A percentile compares a stretch with the other conserved stretches of the same genome.
Evolutionary conservation across 64 coral and sea anemone species (phyloP).

Genomic region (Anthopleura sola): DNA sequence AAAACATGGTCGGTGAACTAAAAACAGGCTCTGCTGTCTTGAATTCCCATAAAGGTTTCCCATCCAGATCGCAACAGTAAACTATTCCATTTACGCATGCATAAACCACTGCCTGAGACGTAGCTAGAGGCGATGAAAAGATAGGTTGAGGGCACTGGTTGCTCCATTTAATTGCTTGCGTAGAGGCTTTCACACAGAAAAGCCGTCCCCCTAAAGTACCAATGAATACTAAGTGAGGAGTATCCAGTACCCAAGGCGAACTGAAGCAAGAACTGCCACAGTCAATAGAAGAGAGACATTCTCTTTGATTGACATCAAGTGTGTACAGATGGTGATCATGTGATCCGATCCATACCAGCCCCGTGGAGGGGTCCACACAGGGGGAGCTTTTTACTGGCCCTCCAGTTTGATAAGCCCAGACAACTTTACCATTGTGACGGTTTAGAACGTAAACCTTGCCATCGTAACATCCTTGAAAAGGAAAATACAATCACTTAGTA

Average conservation of each 20-base stretch:
- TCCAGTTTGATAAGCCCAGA: constrained; percentile 71
- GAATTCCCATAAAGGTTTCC: constrained; percentile 64
- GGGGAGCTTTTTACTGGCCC: constrained; percentile 91
- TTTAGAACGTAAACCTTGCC: constrained; percentile 87
- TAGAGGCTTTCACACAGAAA: constrained; percentile 41
- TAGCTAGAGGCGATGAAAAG: constrained; percentile 76
- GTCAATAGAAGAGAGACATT: constrained; percentile 34
- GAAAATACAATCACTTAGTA: not conserved
- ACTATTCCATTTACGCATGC: constrained; percentile 61
- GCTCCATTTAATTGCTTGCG: constrained; percentile 51
- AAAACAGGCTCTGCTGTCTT: constrained; percentile 43
- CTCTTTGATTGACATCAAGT: constrained; percentile 41
- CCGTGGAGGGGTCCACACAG: constrained; percentile 66
- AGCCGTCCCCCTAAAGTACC: constrained; percentile 64
- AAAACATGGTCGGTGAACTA: constrained; percentile 47
- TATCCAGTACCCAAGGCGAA: constrained; percentile 51
- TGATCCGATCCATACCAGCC: constrained; percentile 86
- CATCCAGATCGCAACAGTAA: constrained; percentile 56
- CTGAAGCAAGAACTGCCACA: constrained; percentile 89
- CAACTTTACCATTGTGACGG: constrained; percentile 40
- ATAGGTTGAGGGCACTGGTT: constrained; percentile 75
- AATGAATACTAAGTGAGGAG: constrained; percentile 53
- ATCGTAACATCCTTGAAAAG: constrained; percentile 84
- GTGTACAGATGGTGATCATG: constrained; percentile 83
- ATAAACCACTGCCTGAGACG: constrained; percentile 36